Base-by-base conservation (phyloP, 2,797 vertebrate species). In the Gila robusta region DNA sequence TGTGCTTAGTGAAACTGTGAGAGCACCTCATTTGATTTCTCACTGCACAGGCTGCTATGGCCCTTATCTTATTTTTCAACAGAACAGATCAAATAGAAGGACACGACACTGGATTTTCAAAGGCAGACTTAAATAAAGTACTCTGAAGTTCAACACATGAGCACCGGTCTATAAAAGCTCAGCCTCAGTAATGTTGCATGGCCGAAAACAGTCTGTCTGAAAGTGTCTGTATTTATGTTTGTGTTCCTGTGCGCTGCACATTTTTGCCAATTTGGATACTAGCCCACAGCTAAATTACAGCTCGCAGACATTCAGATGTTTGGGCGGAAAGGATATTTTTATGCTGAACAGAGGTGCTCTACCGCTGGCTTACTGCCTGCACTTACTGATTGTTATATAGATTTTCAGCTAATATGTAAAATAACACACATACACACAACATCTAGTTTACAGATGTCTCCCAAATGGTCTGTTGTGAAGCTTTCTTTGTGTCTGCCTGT, bases 231-330 rank as follows among this genome's bases (percentile, higher is more conserved):
- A 17, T 78, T 11, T 85, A 66, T 54, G 66, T 26, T 23, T 80
- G 71, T 37, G 39, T 76, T 66, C 64, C 80, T 79, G 67, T 76
- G 49, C 0, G 28, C 70, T 49, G 39, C 14, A 10, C 56, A 74
- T 52, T 64, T 79, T 37, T 72, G 44, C 35, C 72, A 89, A 91
- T 79, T 88, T 91, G 6, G 47, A 83, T 23, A 19, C 44, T 23
- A 84, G 73, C 62, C 54, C 41, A 32, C 19, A n/a, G 56, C 70
- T 64, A 83, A 74, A 83, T 64, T 74, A 71, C 35, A 74, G 81
- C 19, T 32, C 49, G 70, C 54, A 64, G 70, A 64, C 41, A 9
- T 74, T 83, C 54, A 83, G 54, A 83, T 64, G 39, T 73, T 82
- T 73, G 54, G 12, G 39, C 11, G 0, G 44, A 77, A 52, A 81